Conservation (phyloP, 2,797 vertebrate genomes). For the Neostethus bicornis region DNA sequence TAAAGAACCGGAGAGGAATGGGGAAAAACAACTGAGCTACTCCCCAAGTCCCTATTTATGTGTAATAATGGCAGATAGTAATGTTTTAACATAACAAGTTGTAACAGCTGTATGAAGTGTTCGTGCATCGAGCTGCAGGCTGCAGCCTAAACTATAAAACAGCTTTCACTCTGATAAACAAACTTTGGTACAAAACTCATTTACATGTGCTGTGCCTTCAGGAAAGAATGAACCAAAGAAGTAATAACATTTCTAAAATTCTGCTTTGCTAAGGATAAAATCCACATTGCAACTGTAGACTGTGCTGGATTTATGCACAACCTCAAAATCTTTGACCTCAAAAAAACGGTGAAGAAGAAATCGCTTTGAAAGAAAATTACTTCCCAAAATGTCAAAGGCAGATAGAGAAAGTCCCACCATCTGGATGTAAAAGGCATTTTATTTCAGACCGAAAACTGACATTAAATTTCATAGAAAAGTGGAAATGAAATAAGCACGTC, state of each 20-base stretch:
- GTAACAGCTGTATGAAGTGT: no score
- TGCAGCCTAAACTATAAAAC: neutral
- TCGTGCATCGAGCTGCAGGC: no score
- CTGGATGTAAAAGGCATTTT: neutral
- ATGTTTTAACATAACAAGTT: neutral
- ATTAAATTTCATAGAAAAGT: neutral
- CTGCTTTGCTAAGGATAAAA: no score
- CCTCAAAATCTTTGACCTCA: no score
- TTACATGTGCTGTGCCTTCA: neutral
- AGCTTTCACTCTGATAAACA: neutral
- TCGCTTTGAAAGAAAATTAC: no score
- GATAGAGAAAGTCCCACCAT: no score
- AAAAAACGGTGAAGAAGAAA: no score
- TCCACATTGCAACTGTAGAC: no score
- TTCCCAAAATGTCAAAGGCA: neutral
- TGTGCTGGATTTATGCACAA: no score
- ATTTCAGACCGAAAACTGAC: neutral
- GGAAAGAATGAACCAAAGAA: no score
- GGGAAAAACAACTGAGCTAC: neutral
- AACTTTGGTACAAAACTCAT: neutral
- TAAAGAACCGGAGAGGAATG: neutral
- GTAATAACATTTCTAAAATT: no score
- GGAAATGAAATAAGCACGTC: neutral
- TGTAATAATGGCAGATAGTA: no score
- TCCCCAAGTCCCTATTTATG: neutral